A percentile compares a stretch with the other conserved stretches of the same genome.
Evolutionary conservation across 2,888 invertebrate genomes (phyloP).

Genomic region (Ariolimax columbianus): DNA sequence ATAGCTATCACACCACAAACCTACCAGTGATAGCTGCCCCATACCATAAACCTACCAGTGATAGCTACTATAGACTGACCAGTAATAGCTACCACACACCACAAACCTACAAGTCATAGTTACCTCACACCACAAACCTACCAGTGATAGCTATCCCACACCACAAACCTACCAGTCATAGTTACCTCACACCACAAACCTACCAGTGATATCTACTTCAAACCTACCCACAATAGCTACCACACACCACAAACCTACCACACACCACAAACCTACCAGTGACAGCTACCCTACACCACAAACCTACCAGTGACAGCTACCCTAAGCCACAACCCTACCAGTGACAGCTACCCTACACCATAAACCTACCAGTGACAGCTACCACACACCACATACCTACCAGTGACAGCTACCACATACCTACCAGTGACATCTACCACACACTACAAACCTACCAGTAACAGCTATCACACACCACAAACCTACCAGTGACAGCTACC

Average conservation of each 20-base stretch:
- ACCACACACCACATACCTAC: no score
- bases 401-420: conserved; percentile 55
- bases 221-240: no score
- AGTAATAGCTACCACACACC: no score
- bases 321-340: no score
- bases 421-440: conserved; percentile 50
- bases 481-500: not conserved
- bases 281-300: not conserved
- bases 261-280: not conserved
- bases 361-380: no score
- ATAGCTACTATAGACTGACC: no score
- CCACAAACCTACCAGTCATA: no score
- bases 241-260: not conserved
- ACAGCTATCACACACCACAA: not conserved
- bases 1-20: not conserved
- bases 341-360: not conserved
- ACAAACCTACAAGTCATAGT: no score
- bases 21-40: not conserved
- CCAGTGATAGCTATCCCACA: conserved; percentile 57
- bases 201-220: no score
- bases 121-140: conserved; percentile 42
- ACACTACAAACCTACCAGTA: no score
- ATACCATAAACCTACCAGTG: not conserved
- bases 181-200: not conserved
- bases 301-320: no score